Evolutionary conservation across 2,888 invertebrate species (phyloP), one percentile per base, ranked within the genome.

Genomic region (Apamea monoglypha): DNA sequence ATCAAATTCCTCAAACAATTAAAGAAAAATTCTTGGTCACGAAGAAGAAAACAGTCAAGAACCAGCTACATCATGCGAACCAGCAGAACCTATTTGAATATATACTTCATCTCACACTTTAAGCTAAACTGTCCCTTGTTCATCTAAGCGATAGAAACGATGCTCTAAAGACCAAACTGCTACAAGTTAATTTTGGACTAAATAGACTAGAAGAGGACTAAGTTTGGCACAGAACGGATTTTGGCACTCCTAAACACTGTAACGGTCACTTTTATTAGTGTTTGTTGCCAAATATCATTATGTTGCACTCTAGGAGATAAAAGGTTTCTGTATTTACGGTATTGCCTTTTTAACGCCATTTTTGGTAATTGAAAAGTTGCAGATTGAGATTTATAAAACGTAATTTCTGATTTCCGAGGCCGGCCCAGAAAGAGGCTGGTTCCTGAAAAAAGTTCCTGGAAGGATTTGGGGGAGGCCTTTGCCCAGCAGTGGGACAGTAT

Each of bases 241-340:
- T 81, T 77, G 79, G 76, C 79, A 72, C 67, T 53, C 47, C 75
- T 80, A 80, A 86, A 76, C 78, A 77, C 61, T 25, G 82, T 68
- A 82, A 79, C 47, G 76, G 75, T 73, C 86, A 85, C 75, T 78
- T 86, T 80, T 83, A 85, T 80, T 78, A 67, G 36, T 78, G 40
- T 86, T 63, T 76, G 78, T 63, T 88, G 83, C 88, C 88, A 87
- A 87, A 82, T 76, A 77, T 67, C 63, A 74, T 74, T 77, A 70
- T 56, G 29, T 69, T 53, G 29, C 21, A 64, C 72, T 69, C 63
- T 72, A 56, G 53, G 64, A 64, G 68, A 56, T 85, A 64, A 82
- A 44, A n/a, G 63, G 85, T 69, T 72, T 81, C 61, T 59, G 29
- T 61, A 56, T 83, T 83, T 56, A 82, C 56, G 53, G n/a, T 29